These are phyloP conservation scores for Epizoanthus stellaris DNA, from an alignment of 92 coral and sea anemone genomes.

Conservation along the genomic window DNA sequence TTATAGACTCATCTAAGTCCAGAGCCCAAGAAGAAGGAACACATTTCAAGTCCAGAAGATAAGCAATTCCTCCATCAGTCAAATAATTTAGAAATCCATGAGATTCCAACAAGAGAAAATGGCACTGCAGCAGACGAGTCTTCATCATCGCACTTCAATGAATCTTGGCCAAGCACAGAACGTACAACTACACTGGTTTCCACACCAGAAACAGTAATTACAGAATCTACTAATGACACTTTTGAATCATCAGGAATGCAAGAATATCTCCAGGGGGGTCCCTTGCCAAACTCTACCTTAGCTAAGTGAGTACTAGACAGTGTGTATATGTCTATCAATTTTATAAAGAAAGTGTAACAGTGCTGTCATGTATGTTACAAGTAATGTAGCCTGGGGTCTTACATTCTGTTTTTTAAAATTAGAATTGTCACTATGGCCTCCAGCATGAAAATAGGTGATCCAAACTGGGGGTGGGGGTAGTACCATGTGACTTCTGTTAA, in stretches of 20 bases:
- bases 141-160: constrained; percentile 91
- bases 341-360: too few relatives aligned
- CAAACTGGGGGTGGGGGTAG: too few relatives aligned
- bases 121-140: constrained; percentile 74
- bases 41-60: constrained; percentile 74
- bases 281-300: constrained; percentile 59
- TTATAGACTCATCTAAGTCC: constrained; percentile 76
- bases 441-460: too few relatives aligned
- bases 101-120: constrained; percentile 96
- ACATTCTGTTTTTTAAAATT: too few relatives aligned
- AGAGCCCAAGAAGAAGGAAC: constrained; percentile 47
- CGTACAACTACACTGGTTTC: constrained; percentile 67
- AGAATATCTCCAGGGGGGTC: not conserved
- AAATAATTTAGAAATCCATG: constrained; percentile 77
- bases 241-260: constrained; percentile 4
- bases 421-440: too few relatives aligned
- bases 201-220: constrained; percentile 51
- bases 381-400: too few relatives aligned
- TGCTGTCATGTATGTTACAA: too few relatives aligned
- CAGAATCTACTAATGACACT: constrained; percentile 77
- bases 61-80: constrained; percentile 74
- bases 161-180: constrained; percentile 99
- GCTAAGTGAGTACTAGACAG: constrained; percentile 43
- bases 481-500: too few relatives aligned
- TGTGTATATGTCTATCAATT: too few relatives aligned